A percentile compares a stretch with the other conserved stretches of the same genome.
These are phyloP conservation scores for Drosophila asahinai DNA, from an alignment of 1,140 invertebrate genomes.

Conservation along the genomic window DNA sequence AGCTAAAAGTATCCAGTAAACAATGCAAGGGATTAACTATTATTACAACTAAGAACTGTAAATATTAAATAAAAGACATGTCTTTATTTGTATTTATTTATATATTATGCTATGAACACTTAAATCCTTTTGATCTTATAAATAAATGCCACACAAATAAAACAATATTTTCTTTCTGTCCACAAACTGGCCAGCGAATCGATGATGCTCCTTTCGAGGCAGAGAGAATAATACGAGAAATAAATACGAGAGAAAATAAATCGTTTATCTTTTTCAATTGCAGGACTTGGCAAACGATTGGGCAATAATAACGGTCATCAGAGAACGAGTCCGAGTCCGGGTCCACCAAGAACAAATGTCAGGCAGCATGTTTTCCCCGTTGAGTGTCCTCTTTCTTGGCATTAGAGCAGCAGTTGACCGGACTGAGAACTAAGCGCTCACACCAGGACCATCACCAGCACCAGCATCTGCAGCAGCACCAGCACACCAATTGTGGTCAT, in stretches of 20 bases:
- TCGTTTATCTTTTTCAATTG: slow-evolving; percentile 71
- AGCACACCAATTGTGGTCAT: slow-evolving; percentile 20
- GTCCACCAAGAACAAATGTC: slow-evolving; percentile 27
- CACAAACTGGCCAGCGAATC: not conserved
- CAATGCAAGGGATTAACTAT: too few relatives aligned
- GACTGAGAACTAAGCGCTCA: slow-evolving; percentile 22
- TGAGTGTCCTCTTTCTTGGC: slow-evolving; percentile 28
- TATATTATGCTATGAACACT: not conserved
- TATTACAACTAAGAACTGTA: not conserved
- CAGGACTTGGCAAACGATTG: slow-evolving; percentile 64
- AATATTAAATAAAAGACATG: not conserved
- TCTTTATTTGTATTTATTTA: not conserved
- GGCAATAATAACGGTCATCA: slow-evolving; percentile 43
- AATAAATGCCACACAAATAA: not conserved
- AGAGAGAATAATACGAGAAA: slow-evolving; percentile 41
- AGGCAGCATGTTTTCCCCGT: slow-evolving; percentile 41
- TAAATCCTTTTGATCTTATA: not conserved
- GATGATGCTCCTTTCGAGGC: slow-evolving; percentile 8
- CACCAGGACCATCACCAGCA: not conserved
- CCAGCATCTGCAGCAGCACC: too few relatives aligned
- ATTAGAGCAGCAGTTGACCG: slow-evolving; percentile 27
- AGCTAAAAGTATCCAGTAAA: too few relatives aligned
- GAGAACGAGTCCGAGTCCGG: slow-evolving; percentile 33
- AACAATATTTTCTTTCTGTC: not conserved
- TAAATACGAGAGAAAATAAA: slow-evolving; percentile 58